A percentile compares a stretch with the other conserved stretches of the same genome.
These are phyloP conservation scores for Rhinoraja longicauda DNA, from an alignment of 2,797 vertebrate species.

Conservation along the genomic window DNA sequence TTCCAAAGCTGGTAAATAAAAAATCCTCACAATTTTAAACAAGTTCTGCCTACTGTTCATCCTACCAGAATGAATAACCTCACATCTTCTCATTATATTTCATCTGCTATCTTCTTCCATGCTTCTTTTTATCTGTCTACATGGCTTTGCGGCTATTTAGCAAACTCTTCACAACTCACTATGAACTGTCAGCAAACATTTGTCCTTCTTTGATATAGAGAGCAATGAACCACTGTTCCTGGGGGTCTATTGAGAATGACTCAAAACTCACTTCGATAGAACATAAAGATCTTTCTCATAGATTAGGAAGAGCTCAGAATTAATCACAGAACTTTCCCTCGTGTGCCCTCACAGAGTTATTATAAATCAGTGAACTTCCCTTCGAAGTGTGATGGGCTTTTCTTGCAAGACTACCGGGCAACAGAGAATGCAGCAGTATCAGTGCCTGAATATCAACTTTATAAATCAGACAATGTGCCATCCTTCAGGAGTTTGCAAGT, in stretches of 20 bases:
- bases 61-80: too few species aligned
- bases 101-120: too few species aligned
- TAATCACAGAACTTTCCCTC: constrained; percentile 28
- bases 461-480: background rate
- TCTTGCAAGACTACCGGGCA: background rate
- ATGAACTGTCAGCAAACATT: too few species aligned
- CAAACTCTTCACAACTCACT: too few species aligned
- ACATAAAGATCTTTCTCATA: background rate
- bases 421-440: background rate
- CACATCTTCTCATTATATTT: too few species aligned
- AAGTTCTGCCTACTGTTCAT: too few species aligned
- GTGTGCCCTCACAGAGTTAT: constrained; percentile 13
- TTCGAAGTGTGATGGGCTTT: background rate
- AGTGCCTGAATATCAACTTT: background rate
- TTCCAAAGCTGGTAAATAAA: too few species aligned
- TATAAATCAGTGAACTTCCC: constrained; percentile 17
- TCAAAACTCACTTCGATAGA: constrained; percentile 10
- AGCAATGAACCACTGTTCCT: background rate
- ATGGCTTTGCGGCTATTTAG: too few species aligned
- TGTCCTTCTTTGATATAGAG: too few species aligned
- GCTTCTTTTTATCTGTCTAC: too few species aligned
- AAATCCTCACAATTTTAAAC: too few species aligned
- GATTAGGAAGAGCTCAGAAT: constrained; percentile 24
- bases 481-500: too few species aligned
- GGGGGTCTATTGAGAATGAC: constrained; percentile 5